A percentile compares a stretch with the other conserved stretches of the same genome.
These are phyloP conservation scores for Bubo blakistoni DNA, from an alignment of 2,113 vertebrate species.

Conservation along the genomic window DNA sequence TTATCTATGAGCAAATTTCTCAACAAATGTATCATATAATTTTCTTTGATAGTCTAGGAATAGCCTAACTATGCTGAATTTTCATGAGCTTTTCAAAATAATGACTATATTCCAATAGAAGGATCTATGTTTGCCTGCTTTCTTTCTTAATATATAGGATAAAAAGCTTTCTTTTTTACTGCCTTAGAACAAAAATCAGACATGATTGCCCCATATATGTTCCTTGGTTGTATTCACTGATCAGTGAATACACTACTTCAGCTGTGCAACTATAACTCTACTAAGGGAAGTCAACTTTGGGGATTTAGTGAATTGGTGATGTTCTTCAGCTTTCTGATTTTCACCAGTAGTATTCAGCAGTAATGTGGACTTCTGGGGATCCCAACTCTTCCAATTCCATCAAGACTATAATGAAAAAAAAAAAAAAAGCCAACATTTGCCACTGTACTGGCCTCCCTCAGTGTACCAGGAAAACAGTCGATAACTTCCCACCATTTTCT, in stretches of 20 bases:
- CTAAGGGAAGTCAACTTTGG: not conserved
- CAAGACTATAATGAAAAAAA: not conserved
- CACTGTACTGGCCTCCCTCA: not conserved
- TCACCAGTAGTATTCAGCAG: not conserved
- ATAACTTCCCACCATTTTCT: not conserved
- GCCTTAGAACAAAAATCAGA: not conserved
- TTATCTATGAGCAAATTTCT: not conserved
- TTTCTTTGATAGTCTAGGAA: not conserved
- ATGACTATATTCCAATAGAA: not conserved
- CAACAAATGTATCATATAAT: not conserved
- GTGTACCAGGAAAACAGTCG: not conserved
- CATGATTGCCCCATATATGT: not conserved
- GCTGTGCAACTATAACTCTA: not conserved
- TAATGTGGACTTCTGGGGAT: not conserved
- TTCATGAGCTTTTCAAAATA: not conserved
- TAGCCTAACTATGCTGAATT: not conserved
- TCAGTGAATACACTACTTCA: not conserved
- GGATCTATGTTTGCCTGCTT: not conserved
- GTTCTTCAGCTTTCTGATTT: not conserved
- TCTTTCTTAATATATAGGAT: not conserved
- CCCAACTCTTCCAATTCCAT: not conserved
- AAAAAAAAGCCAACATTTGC: not conserved
- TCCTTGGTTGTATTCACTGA: not conserved
- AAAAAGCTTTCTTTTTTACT: not conserved
- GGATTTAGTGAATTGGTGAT: not conserved